Base-by-base conservation (phyloP, 2,113 vertebrate species). In the Corvus moneduloides region DNA sequence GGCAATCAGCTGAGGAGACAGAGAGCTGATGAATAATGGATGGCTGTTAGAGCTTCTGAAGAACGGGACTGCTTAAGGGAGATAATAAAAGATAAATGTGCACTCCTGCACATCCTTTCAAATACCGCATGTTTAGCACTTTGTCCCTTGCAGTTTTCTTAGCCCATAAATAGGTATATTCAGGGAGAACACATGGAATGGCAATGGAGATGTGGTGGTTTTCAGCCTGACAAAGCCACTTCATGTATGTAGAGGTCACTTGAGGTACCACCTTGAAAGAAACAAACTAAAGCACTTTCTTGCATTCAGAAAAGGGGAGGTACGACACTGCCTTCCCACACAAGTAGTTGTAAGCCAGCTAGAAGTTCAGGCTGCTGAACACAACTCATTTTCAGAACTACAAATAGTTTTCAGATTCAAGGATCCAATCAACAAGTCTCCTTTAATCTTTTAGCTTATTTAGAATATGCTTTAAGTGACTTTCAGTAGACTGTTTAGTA, bases 1-100 rank as follows among this genome's bases (percentile, higher is more conserved):
- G 5, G 86, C 80, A 89, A 56, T 37, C 26, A 8, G 94, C 71
- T 41, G 72, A 44, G 74, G 55, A 92, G 78, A 51, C 63, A 89
- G 67, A 27, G 3, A 1, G 59, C 77, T 76, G 69, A 76, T 78
- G 74, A 97, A 95, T 94, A 96, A 95, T 84, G 90, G 93, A 92
- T 63, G 63, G 35, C 71, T 74, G 6, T 8, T 49, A 22, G 80
- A 86, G 54, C 82, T 64, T 24, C 26, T 44, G 67, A 81, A 41
- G 77, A 90, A 87, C 33, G 68, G 52, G 27, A 51, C 63, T 72
- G 78, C 67, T 88, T 66, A 84, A 94, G 68, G 66, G 54, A 88
- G 89, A 96, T 59, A 59, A 91, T 83, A 55, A 92, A 51, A 93
- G 83, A 91, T 67, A 86, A 90, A 84, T 35, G 46, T 63, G 44